These are phyloP conservation scores for Montifringilla adamsi DNA, from an alignment of 2,113 vertebrate species.

Conservation along the genomic window DNA sequence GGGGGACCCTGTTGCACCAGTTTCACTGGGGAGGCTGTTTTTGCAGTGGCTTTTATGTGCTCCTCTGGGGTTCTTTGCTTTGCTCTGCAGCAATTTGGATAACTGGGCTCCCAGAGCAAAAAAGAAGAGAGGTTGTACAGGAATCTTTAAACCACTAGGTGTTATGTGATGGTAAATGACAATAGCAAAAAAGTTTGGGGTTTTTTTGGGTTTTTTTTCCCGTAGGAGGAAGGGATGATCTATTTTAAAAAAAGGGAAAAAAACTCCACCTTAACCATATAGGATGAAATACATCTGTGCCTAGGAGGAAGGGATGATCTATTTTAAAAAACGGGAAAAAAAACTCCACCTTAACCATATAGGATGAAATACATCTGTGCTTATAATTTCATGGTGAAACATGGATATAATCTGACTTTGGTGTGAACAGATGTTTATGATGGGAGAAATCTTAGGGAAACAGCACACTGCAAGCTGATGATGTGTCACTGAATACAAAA, in stretches of 20 bases:
- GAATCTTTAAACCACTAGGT: background rate
- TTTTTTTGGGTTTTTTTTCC: too few relatives aligned
- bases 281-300: background rate
- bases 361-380: background rate
- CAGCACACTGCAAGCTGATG: background rate
- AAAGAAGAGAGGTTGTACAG: background rate
- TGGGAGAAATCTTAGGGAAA: background rate
- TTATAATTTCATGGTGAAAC: background rate
- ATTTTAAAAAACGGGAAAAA: background rate
- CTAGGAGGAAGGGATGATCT: background rate
- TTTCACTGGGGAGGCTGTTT: background rate
- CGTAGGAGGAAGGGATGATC: background rate
- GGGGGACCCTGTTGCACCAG: background rate
- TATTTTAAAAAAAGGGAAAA: background rate
- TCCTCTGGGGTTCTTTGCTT: background rate
- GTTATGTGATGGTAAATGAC: background rate
- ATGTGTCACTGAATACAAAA: background rate
- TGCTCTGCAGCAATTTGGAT: background rate
- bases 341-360: accelerated
- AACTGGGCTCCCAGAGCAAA: background rate
- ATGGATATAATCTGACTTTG: background rate
- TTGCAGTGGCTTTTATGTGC: background rate
- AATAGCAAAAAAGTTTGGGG: background rate
- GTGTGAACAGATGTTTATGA: background rate
- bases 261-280: accelerated